These are phyloP conservation scores for Laticauda laticaudata DNA, from an alignment of 2,113 vertebrate genomes.

Conservation along the genomic window DNA sequence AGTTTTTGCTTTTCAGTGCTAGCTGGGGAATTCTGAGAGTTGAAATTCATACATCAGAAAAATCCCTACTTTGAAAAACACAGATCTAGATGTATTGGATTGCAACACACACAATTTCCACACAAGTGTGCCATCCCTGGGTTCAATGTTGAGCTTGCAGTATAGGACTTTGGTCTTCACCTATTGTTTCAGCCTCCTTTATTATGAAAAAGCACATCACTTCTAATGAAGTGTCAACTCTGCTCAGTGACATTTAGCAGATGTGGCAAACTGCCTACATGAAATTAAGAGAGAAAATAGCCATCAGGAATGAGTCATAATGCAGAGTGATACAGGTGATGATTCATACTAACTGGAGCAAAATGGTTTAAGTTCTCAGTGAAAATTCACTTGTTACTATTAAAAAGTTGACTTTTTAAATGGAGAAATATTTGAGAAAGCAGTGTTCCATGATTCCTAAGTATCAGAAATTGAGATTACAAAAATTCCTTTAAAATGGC, in stretches of 20 bases:
- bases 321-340: slow-evolving; percentile 25
- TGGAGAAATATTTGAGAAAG: background rate
- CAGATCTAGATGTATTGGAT: background rate
- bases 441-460: background rate
- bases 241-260: slow-evolving; percentile 33
- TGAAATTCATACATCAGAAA: background rate
- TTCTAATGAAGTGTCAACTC: background rate
- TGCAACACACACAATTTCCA: background rate
- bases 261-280: slow-evolving; percentile 1
- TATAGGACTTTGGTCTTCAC: background rate
- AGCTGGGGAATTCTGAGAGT: background rate
- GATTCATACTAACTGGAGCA: slow-evolving; percentile 26
- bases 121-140: background rate
- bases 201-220: background rate
- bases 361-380: background rate
- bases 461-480: background rate
- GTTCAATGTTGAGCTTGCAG: background rate
- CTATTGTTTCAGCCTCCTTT: slow-evolving; percentile 9
- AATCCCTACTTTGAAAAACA: background rate
- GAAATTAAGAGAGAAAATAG: slow-evolving; percentile 24
- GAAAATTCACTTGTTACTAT: slow-evolving; percentile 24
- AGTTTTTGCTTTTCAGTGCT: background rate
- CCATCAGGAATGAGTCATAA: slow-evolving; percentile 31
- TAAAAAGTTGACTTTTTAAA: background rate
- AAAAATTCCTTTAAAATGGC: slow-evolving; percentile 19